These are phyloP conservation scores for Conomelus anceps DNA, from an alignment of 2,888 invertebrate species.

Conservation along the genomic window DNA sequence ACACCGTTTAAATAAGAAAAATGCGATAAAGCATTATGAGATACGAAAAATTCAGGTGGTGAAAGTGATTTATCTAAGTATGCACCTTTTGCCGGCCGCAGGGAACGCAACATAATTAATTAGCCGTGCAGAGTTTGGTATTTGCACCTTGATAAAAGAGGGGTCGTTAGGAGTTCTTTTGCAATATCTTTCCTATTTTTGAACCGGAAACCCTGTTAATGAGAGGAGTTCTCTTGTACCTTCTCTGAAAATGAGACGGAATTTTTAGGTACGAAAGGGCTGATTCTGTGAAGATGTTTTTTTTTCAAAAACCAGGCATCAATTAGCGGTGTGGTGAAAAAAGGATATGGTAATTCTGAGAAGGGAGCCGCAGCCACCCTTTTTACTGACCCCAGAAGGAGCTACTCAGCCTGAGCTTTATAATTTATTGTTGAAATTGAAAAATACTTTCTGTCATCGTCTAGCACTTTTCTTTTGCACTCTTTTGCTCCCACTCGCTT, in stretches of 20 bases:
- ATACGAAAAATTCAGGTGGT: not conserved
- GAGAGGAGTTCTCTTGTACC: not conserved
- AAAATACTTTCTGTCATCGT: not conserved
- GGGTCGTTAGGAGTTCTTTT: not conserved
- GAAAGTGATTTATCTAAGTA: not conserved
- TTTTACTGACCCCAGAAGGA: not conserved
- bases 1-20: no score
- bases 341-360: not conserved
- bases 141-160: not conserved
- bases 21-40: not conserved
- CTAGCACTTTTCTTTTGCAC: not conserved
- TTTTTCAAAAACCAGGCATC: not conserved
- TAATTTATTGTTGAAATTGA: not conserved
- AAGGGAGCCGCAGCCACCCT: not conserved
- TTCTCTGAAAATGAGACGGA: not conserved
- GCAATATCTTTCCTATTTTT: not conserved
- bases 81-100: not conserved
- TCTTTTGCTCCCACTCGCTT: not conserved
- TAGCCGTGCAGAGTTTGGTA: not conserved
- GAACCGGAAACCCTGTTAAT: not conserved
- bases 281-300: not conserved
- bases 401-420: not conserved
- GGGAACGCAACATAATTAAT: not conserved
- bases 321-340: not conserved
- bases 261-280: not conserved